Evolutionary conservation across 2,888 invertebrate genomes (phyloP), one percentile per base, ranked within the genome.

Genomic region (Ophioninae sp.): DNA sequence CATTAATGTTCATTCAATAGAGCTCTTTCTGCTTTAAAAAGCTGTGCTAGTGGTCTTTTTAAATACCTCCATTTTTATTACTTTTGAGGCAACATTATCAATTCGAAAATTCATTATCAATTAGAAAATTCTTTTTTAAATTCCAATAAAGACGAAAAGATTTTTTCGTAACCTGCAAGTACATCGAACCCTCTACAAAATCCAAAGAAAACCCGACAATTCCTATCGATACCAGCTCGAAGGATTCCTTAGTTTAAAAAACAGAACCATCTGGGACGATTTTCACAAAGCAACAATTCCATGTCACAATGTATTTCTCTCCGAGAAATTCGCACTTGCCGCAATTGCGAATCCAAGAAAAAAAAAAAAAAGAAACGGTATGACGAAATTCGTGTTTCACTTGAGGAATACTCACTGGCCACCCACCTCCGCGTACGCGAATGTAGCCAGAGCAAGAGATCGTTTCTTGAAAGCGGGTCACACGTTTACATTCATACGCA

Each of bases 391-490:
- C 56, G 56, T 20, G 37, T 75, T 30, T 30, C 30, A 30, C 65
- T 41, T 50, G 8, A 13, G 17, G 62, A 73, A 21, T 23, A 50
- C 39, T 56, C 37, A 21, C 30, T 37, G 1, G 44, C 64, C 50
- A 65, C 44, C 21, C 30, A 20, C 37, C 17, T 50, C 0, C 44
- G 23, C 44, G 20, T 30, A 21, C 39, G 21, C 44, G 69, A 67
- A 44, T 73, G 50, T 67, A 30, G 39, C 41, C 50, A 64, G 73
- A 41, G 57, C 64, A 59, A 65, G 81, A 78, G 81, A 85, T 86
- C 84, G 86, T 80, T 81, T 81, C 81, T 85, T 64, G 87, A 87
- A 87, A 87, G 87, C 84, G 76, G 87, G 87, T 87, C 87, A 86
- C 81, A 74, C 72, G 83, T 79, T 75, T 50, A 78, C 23, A 50